phyloP scores from a whole-genome alignment of 1,140 invertebrate species.

The Apis dorsata region DNA sequence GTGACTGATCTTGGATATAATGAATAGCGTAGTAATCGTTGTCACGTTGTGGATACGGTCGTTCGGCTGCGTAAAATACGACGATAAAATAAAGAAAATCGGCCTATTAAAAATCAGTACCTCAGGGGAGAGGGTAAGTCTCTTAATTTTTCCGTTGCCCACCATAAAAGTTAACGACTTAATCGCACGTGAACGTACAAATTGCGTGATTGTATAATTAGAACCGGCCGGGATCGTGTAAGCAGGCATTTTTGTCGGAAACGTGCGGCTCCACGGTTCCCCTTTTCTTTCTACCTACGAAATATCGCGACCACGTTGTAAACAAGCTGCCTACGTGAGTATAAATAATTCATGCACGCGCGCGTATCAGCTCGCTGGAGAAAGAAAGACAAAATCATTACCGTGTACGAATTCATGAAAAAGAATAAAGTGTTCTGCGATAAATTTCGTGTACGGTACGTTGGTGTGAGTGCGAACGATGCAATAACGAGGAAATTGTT shows the following conservation, averaged over 20 bases:
- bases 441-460: not conserved
- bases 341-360: constrained; percentile 46
- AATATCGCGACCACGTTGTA: constrained; percentile 42
- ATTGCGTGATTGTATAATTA: constrained; percentile 53
- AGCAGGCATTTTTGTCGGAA: constrained; percentile 16
- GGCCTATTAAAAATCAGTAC: not conserved
- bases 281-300: not conserved
- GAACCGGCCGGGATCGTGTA: constrained; percentile 14
- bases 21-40: constrained; percentile 45
- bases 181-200: constrained; percentile 53
- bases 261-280: not conserved
- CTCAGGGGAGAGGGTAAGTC: not conserved
- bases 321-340: constrained; percentile 13
- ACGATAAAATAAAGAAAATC: constrained; percentile 13
- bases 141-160: constrained; percentile 24
- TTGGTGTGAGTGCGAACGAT: not conserved
- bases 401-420: not conserved
- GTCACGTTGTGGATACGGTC: not conserved
- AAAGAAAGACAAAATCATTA: not conserved
- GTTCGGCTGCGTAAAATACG: not conserved
- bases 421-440: not conserved
- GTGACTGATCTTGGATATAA: constrained; percentile 9
- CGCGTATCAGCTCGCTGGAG: not conserved
- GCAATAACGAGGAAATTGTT: constrained; percentile 2
- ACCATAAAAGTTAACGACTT: constrained; percentile 46